A percentile compares a stretch with the other conserved stretches of the same genome.
These are phyloP conservation scores for Callosobruchus maculatus DNA, from an alignment of 2,888 invertebrate genomes.

Conservation along the genomic window DNA sequence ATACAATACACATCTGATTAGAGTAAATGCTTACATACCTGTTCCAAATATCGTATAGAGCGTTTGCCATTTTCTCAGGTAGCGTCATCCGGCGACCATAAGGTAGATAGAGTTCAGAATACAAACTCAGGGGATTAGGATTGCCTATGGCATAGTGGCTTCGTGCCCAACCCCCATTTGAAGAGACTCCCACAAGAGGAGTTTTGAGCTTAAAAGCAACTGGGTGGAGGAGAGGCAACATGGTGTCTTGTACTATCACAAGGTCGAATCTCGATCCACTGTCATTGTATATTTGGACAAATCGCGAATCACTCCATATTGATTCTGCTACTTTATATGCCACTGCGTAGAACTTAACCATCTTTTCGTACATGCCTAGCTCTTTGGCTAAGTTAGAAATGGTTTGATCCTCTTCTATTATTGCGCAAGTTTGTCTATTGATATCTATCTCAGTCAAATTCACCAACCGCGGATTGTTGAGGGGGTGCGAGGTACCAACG, in stretches of 20 bases:
- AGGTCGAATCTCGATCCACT: constrained; percentile 30
- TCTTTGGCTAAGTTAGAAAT: constrained; percentile 32
- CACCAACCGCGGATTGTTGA: constrained; percentile 30
- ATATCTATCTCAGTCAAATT: constrained; percentile 40
- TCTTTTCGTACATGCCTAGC: constrained; percentile 24
- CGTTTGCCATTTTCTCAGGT: constrained; percentile 40
- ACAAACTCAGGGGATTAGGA: constrained; percentile 29
- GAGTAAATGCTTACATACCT: constrained; percentile 16
- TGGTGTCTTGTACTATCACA: constrained; percentile 31
- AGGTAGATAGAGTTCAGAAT: constrained; percentile 34
- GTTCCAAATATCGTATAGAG: constrained; percentile 30
- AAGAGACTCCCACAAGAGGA: constrained; percentile 32
- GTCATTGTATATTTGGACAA: constrained; percentile 29
- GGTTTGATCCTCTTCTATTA: constrained; percentile 23
- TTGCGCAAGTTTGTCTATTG: constrained; percentile 6
- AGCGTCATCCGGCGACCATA: constrained; percentile 40
- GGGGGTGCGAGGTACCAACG: constrained; percentile 35
- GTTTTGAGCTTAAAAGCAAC: constrained; percentile 28
- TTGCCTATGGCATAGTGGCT: constrained; percentile 33
- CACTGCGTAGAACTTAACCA: constrained; percentile 24
- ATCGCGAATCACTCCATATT: constrained; percentile 26
- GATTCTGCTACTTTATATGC: constrained; percentile 25
- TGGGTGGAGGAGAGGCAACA: constrained; percentile 29
- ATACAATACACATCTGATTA: no score
- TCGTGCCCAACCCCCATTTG: constrained; percentile 30